Evolutionary conservation across 2,113 vertebrate species (phyloP).

Genomic region (Camelus dromedarius): DNA sequence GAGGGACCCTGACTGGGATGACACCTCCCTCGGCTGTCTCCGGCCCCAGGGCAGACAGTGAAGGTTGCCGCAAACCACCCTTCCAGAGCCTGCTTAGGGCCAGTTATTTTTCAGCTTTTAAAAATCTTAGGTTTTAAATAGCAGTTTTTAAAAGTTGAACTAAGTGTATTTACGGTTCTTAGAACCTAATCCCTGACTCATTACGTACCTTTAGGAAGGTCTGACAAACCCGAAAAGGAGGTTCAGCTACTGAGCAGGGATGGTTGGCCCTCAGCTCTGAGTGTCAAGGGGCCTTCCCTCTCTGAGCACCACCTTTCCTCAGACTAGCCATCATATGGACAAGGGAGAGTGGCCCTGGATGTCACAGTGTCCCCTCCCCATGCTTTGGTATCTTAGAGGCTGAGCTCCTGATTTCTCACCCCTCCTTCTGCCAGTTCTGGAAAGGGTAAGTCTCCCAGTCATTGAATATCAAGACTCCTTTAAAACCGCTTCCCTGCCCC

Average conservation of each 20-base stretch:
- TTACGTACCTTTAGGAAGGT: background rate
- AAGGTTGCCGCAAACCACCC: too few species aligned
- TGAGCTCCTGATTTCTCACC: background rate
- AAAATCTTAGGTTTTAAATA: conserved; percentile 49
- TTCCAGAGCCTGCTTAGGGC: background rate
- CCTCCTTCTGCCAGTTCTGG: background rate
- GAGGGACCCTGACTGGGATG: background rate
- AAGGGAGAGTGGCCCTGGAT: background rate
- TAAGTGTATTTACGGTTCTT: conserved; percentile 12
- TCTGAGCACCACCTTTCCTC: background rate
- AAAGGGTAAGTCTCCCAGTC: background rate
- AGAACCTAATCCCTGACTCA: background rate
- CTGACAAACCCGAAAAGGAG: background rate
- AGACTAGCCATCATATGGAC: background rate
- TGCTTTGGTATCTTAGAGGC: background rate
- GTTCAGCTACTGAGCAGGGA: background rate
- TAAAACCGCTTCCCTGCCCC: background rate
- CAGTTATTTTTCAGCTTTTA: background rate
- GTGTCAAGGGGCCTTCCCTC: background rate
- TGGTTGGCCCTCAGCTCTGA: too few species aligned
- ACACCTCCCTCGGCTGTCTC: too few species aligned
- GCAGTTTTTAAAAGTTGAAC: background rate
- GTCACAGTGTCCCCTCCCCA: background rate
- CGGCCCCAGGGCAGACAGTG: background rate
- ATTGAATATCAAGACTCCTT: background rate